Evolutionary conservation across 1,140 invertebrate species (phyloP).

Genomic region (Halyomorpha halys): DNA sequence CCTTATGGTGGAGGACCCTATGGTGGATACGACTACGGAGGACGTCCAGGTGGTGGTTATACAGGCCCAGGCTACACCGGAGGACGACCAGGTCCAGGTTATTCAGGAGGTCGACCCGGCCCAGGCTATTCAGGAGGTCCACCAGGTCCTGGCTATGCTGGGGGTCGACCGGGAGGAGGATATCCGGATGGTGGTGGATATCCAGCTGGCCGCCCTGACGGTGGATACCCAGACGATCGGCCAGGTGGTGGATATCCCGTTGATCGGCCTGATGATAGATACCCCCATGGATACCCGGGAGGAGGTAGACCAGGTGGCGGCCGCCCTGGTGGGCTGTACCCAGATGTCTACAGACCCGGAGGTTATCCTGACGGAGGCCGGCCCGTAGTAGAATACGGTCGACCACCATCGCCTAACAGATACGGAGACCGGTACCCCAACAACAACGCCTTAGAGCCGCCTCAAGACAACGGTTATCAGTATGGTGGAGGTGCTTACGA

Average conservation of each 20-base stretch:
- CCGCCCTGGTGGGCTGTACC: not conserved
- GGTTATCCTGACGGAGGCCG: conserved; percentile 2
- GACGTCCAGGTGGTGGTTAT: not conserved
- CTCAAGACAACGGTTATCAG: conserved; percentile 15
- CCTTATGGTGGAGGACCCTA: conserved; percentile 13
- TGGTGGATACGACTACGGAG: conserved; percentile 5
- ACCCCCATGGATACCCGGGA: not conserved
- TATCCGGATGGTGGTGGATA: not conserved
- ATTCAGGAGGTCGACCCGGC: not conserved
- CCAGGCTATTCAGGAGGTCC: not conserved
- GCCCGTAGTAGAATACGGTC: not conserved
- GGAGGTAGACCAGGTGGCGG: conserved; percentile 1
- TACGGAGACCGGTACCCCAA: not conserved
- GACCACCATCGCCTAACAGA: not conserved
- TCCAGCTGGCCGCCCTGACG: not conserved
- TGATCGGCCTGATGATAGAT: not conserved
- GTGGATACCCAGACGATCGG: not conserved
- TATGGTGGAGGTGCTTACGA: conserved; percentile 25
- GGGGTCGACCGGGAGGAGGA: not conserved
- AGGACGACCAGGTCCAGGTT: not conserved
- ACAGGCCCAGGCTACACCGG: not conserved
- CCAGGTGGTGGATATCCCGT: conserved; percentile 4
- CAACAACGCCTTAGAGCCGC: conserved; percentile 1
- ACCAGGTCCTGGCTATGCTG: not conserved
- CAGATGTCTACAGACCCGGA: not conserved